These are phyloP conservation scores for Sigmodon hispidus DNA, from an alignment of 2,113 vertebrate genomes.

Conservation along the genomic window DNA sequence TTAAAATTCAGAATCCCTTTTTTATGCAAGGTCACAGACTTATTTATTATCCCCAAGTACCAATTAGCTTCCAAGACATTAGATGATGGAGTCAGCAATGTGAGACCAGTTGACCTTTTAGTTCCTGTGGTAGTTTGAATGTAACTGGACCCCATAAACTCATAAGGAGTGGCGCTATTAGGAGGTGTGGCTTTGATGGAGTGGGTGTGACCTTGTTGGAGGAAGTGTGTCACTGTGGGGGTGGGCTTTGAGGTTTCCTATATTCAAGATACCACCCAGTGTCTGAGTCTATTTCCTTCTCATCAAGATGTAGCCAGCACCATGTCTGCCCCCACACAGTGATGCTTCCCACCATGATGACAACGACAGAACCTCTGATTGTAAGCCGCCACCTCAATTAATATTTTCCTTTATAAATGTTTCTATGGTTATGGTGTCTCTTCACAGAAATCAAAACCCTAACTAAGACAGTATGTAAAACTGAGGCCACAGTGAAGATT, in stretches of 20 bases:
- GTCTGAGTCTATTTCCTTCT: neutral
- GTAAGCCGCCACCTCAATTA: neutral
- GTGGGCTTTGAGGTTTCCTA: neutral
- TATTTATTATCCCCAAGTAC: neutral
- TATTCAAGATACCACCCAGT: neutral
- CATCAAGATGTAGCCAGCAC: neutral
- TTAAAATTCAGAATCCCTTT: neutral
- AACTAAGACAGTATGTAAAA: neutral
- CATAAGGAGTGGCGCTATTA: neutral
- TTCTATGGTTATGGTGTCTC: neutral
- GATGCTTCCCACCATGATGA: neutral
- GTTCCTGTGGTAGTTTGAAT: neutral
- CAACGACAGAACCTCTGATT: neutral
- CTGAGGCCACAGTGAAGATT: neutral
- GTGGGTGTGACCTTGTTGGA: neutral
- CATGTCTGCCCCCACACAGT: neutral
- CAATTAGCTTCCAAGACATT: neutral
- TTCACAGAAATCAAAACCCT: neutral
- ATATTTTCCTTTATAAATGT: neutral
- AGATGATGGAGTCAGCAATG: neutral
- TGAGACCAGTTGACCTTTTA: neutral
- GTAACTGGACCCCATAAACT: neutral
- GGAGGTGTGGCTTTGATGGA: neutral
- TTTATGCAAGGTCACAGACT: neutral
- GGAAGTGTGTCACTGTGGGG: neutral